phyloP scores from a whole-genome alignment of 1,140 invertebrate genomes.

The Macrosteles quadrilineatus region DNA sequence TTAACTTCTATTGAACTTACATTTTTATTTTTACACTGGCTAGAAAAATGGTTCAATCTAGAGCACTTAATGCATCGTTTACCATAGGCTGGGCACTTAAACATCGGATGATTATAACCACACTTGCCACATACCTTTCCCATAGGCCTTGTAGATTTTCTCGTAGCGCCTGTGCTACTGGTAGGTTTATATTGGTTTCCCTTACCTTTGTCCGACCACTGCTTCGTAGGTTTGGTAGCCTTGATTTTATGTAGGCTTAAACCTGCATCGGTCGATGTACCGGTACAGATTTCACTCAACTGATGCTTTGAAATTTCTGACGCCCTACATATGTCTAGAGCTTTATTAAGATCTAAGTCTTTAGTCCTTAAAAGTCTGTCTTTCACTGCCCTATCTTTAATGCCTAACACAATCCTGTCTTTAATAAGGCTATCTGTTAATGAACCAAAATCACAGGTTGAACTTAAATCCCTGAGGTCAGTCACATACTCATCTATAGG shows the following conservation, averaged over 20 bases:
- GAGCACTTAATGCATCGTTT: background rate
- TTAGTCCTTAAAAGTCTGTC: background rate
- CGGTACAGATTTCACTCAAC: too few species aligned
- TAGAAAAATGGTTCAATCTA: background rate
- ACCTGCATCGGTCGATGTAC: too few species aligned
- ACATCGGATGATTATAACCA: background rate
- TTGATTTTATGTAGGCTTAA: too few species aligned
- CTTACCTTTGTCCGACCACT: too few species aligned
- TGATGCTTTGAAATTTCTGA: too few species aligned
- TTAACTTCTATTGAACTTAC: background rate
- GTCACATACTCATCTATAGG: background rate
- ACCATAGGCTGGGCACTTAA: constrained; percentile 7
- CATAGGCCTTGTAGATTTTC: too few species aligned
- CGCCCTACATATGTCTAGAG: too few species aligned
- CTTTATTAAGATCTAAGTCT: background rate
- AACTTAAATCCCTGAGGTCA: background rate
- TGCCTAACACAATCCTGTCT: background rate
- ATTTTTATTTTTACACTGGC: background rate
- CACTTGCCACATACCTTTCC: too few species aligned
- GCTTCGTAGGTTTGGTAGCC: too few species aligned
- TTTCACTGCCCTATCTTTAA: background rate
- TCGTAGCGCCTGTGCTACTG: too few species aligned
- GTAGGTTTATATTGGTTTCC: too few species aligned
- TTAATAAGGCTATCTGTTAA: background rate
- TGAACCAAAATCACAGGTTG: background rate